These are phyloP conservation scores for Cotesia vestalis DNA, from an alignment of 1,140 invertebrate species.

Conservation along the genomic window DNA sequence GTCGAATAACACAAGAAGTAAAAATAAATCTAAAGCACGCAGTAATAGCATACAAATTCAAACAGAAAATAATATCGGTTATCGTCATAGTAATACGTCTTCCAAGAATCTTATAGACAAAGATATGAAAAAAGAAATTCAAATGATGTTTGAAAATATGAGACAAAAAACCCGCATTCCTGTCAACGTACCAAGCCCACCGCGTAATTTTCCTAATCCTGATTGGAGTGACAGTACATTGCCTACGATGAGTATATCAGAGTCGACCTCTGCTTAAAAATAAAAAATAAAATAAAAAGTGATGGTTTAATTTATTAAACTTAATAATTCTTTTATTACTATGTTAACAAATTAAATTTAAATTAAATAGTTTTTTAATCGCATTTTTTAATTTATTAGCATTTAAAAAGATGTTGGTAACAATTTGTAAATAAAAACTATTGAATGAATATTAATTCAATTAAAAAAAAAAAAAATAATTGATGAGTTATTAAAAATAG, in stretches of 20 bases:
- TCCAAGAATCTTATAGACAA: slow-evolving; percentile 33
- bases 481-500: slow-evolving; percentile 25
- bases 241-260: slow-evolving; percentile 46
- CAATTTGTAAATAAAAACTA: slow-evolving; percentile 39
- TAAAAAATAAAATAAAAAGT: slow-evolving; percentile 15
- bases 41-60: slow-evolving; percentile 7
- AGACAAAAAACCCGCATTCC: slow-evolving; percentile 43
- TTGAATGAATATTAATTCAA: slow-evolving; percentile 19
- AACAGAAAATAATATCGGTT: slow-evolving; percentile 9
- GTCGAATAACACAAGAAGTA: background rate
- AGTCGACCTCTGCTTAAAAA: slow-evolving; percentile 29
- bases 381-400: slow-evolving; percentile 36
- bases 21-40: slow-evolving; percentile 13
- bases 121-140: slow-evolving; percentile 43
- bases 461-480: slow-evolving; percentile 1
- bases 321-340: background rate
- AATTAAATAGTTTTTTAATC: slow-evolving; percentile 27
- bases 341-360: background rate
- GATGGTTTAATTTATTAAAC: background rate
- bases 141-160: slow-evolving; percentile 45
- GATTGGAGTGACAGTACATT: slow-evolving; percentile 53
- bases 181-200: slow-evolving; percentile 49
- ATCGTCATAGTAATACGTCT: background rate
- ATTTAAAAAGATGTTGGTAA: slow-evolving; percentile 37
- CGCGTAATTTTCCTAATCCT: slow-evolving; percentile 46